Conservation (phyloP, 1,140 invertebrate species). For the Drosophila cardini region DNA sequence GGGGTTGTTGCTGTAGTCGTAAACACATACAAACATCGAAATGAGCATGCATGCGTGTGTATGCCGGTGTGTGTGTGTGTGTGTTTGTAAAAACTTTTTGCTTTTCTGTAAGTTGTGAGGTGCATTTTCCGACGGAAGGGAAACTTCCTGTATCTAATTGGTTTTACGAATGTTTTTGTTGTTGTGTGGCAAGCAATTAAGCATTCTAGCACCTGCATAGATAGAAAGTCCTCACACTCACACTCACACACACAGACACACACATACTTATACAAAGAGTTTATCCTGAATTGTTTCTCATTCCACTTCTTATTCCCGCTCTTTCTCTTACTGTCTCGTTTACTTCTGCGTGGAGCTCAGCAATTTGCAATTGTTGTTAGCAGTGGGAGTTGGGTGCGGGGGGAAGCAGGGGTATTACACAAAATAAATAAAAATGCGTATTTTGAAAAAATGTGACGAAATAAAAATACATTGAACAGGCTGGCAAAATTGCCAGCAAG, state of each 20-base stretch:
- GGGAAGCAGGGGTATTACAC: background rate
- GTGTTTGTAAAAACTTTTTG: slow-evolving; percentile 23
- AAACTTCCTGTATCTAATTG: slow-evolving; percentile 72
- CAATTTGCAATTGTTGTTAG: background rate
- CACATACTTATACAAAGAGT: background rate
- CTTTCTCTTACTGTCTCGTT: background rate
- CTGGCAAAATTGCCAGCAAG: slow-evolving; percentile 56
- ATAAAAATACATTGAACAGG: slow-evolving; percentile 75
- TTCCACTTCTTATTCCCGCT: no score
- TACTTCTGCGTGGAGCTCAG: background rate
- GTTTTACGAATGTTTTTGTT: slow-evolving; percentile 21
- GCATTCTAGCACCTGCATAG: slow-evolving; percentile 24
- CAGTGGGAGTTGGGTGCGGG: background rate
- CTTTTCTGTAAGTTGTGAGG: slow-evolving; percentile 15
- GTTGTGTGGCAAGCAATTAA: slow-evolving; percentile 13
- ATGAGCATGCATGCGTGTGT: background rate
- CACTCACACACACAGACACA: background rate
- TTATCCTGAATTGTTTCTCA: background rate
- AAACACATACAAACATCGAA: slow-evolving; percentile 18
- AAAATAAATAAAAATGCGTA: slow-evolving; percentile 12
- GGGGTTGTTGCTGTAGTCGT: slow-evolving; percentile 50
- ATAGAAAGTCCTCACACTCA: background rate
- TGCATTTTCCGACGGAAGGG: slow-evolving; percentile 56
- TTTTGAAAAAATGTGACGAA: slow-evolving; percentile 66
- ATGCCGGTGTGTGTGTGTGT: background rate